phyloP scores from a whole-genome alignment of 2,888 invertebrate genomes.

The Rhamnusium bicolor region DNA sequence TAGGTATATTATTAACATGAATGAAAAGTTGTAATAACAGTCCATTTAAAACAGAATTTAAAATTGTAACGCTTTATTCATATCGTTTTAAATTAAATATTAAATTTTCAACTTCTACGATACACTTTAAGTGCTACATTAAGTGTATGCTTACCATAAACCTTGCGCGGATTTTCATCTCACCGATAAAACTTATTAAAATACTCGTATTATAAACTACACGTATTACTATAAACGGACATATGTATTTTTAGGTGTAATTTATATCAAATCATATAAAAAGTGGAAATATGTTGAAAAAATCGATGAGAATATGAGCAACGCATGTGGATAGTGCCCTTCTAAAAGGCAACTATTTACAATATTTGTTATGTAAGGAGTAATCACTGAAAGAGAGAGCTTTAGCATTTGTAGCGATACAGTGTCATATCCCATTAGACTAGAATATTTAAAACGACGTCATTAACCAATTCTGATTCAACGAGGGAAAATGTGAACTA shows the following conservation, averaged over 20 bases:
- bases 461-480: too few relatives aligned
- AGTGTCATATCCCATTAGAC: too few relatives aligned
- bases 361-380: too few relatives aligned
- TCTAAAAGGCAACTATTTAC: too few relatives aligned
- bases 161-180: not conserved
- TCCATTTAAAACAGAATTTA: not conserved
- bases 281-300: not conserved
- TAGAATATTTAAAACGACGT: too few relatives aligned
- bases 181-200: not conserved
- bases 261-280: not conserved
- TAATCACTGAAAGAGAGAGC: too few relatives aligned
- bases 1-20: not conserved
- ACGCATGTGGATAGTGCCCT: too few relatives aligned
- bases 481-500: too few relatives aligned
- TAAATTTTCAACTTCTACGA: not conserved
- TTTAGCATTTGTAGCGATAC: too few relatives aligned
- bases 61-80: not conserved
- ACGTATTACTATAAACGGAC: too few relatives aligned
- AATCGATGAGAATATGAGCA: not conserved
- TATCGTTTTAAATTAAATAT: not conserved
- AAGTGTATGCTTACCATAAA: not conserved
- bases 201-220: not conserved
- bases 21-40: not conserved
- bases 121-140: not conserved
- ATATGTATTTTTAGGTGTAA: not conserved